phyloP scores from a whole-genome alignment of 2,888 invertebrate species.

The Cinara cedri region DNA sequence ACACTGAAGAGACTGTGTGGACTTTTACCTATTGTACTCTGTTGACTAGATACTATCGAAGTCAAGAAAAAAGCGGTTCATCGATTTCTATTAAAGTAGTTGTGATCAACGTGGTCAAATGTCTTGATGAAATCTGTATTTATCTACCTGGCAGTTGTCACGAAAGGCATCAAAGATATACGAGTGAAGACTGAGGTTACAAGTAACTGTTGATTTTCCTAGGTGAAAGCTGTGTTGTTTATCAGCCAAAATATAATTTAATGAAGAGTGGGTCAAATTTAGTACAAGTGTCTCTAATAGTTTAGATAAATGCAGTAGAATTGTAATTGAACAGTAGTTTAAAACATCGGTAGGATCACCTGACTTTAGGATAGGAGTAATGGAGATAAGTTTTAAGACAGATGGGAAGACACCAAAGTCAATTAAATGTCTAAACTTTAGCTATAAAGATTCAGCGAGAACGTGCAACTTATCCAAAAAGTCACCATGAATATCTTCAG shows the following conservation, averaged over 20 bases:
- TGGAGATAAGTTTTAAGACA: conserved; percentile 1
- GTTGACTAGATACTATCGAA: too few species aligned
- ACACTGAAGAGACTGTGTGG: too few species aligned
- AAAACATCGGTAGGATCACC: too few species aligned
- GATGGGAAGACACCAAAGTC: background rate
- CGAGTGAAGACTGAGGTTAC: background rate
- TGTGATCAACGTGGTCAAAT: too few species aligned
- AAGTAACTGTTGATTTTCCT: background rate
- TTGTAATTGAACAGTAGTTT: too few species aligned
- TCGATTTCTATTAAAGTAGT: too few species aligned
- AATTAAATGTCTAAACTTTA: background rate
- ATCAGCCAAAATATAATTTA: background rate
- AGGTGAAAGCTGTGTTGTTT: background rate
- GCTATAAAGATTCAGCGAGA: background rate
- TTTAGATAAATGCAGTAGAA: too few species aligned
- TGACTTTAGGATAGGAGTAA: conserved; percentile 6
- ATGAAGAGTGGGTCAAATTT: background rate
- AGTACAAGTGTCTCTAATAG: background rate
- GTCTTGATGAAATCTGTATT: too few species aligned
- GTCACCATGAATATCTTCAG: background rate
- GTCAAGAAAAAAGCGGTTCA: too few species aligned
- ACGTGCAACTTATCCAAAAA: background rate
- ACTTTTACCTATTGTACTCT: too few species aligned
- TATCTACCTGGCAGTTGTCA: background rate
- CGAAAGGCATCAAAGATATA: too few species aligned